phyloP scores from a whole-genome alignment of 2,113 vertebrate species.

The Peromyscus californicus region DNA sequence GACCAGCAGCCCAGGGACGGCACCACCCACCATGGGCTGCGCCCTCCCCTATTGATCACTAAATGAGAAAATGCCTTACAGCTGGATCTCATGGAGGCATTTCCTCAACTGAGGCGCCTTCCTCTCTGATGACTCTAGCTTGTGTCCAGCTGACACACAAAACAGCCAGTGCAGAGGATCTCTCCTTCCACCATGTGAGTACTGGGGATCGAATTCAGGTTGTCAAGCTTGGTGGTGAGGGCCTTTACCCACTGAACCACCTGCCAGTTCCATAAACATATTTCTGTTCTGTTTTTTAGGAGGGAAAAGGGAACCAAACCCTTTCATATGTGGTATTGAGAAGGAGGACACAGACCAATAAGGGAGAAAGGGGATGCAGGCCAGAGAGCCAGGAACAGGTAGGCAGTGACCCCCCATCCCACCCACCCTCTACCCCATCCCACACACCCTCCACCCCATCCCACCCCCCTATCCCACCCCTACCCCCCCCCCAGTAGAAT shows the following conservation, averaged over 20 bases:
- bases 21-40: background rate
- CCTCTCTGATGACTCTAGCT: background rate
- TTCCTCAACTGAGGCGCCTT: background rate
- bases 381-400: background rate
- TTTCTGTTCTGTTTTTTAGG: background rate
- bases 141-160: background rate
- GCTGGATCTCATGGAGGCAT: too few relatives aligned
- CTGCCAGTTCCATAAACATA: background rate
- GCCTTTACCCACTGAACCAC: background rate
- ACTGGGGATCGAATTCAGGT: background rate
- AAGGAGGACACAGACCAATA: background rate
- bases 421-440: background rate
- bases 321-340: background rate
- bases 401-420: background rate
- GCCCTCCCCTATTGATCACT: background rate
- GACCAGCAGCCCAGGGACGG: background rate
- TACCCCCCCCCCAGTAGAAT: too few relatives aligned
- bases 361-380: background rate
- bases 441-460: background rate
- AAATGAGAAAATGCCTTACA: too few relatives aligned
- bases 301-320: background rate
- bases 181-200: background rate
- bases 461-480: too few relatives aligned
- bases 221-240: too few relatives aligned
- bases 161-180: background rate